phyloP scores from a whole-genome alignment of 2,113 vertebrate genomes.

The Lathamus discolor region DNA sequence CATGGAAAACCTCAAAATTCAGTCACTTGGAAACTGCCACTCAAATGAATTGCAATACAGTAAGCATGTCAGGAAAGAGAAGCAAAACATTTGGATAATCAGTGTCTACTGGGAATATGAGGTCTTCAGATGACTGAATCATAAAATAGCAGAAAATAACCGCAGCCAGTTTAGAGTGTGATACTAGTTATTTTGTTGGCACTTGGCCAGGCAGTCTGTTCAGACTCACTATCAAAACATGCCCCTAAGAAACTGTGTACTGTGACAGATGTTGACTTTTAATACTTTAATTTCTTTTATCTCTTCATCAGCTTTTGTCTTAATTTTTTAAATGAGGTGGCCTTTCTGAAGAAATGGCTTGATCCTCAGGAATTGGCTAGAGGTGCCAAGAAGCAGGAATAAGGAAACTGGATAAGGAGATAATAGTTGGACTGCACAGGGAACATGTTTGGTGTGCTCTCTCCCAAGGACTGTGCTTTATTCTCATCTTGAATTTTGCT shows the following conservation, averaged over 20 bases:
- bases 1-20: not conserved
- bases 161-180: not conserved
- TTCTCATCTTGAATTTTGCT: not conserved
- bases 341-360: not conserved
- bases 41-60: not conserved
- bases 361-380: not conserved
- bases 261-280: not conserved
- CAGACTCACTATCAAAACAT: not conserved
- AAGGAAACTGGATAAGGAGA: not conserved
- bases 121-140: not conserved
- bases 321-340: not conserved
- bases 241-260: not conserved
- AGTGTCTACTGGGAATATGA: not conserved
- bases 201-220: not conserved
- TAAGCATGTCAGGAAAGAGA: not conserved
- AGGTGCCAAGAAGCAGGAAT: not conserved
- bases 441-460: not conserved
- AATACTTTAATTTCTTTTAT: not conserved
- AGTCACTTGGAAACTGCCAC: not conserved
- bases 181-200: not conserved
- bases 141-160: constrained; percentile 4
- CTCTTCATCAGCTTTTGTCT: not conserved
- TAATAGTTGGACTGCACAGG: not conserved
- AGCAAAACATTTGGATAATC: not conserved
- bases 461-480: not conserved